Evolutionary conservation across 2,113 vertebrate species (phyloP).

Genomic region (Arizona elegans): DNA sequence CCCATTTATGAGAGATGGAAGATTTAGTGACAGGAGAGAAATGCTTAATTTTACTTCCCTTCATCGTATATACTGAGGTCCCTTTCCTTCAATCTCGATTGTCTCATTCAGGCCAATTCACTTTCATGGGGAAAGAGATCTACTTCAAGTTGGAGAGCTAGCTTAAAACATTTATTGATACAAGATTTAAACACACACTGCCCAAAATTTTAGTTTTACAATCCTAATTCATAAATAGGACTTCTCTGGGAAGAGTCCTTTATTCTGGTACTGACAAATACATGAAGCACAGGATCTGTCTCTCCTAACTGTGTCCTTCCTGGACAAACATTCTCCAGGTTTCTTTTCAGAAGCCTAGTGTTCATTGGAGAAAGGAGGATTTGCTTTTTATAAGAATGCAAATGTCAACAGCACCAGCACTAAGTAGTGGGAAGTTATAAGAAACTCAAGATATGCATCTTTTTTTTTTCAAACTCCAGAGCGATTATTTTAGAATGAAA

Average conservation of each 20-base stretch:
- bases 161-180: neutral
- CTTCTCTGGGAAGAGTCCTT: constrained; percentile 1
- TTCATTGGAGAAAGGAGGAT: neutral
- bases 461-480: neutral
- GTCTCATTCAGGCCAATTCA: neutral
- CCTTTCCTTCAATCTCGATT: neutral
- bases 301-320: neutral
- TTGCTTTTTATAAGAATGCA: constrained; percentile 17
- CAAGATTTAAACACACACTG: neutral
- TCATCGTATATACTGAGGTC: neutral
- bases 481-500: neutral
- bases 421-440: neutral
- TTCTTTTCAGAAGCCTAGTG: neutral
- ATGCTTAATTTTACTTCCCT: neutral
- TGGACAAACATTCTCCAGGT: constrained; percentile 6
- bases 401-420: neutral
- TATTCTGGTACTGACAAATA: constrained; percentile 3
- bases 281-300: neutral
- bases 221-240: constrained; percentile 8
- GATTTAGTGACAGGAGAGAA: too few relatives aligned
- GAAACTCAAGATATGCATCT: neutral
- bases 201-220: neutral
- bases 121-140: neutral
- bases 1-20: too few relatives aligned
- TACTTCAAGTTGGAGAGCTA: neutral